phyloP scores from a whole-genome alignment of 2,888 invertebrate genomes.

The Lissocephala sabroskyi region DNA sequence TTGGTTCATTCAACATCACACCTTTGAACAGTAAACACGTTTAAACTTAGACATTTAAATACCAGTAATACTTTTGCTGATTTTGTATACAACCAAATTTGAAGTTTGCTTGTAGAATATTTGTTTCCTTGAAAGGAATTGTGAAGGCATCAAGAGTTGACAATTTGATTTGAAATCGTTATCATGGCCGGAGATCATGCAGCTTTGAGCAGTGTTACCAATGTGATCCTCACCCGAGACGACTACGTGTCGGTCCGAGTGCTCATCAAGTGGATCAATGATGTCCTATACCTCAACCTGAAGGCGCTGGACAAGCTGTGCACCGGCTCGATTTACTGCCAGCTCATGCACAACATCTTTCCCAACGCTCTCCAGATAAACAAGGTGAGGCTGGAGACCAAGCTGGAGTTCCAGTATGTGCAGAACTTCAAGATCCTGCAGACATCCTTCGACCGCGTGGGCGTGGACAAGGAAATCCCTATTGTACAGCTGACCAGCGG shows the following conservation, averaged over 20 bases:
- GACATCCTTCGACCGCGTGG: background rate
- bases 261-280: background rate
- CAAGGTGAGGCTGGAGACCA: background rate
- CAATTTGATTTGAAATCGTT: too few relatives aligned
- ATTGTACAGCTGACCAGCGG: background rate
- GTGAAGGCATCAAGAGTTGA: too few relatives aligned
- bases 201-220: too few relatives aligned
- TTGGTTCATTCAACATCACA: too few relatives aligned
- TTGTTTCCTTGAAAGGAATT: too few relatives aligned
- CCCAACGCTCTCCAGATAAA: background rate
- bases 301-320: background rate
- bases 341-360: background rate
- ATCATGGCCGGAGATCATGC: too few relatives aligned
- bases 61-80: too few relatives aligned
- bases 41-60: too few relatives aligned
- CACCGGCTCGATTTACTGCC: background rate
- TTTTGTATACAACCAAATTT: too few relatives aligned
- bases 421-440: slow-evolving; percentile 2
- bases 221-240: background rate
- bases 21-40: too few relatives aligned
- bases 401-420: background rate
- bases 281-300: background rate
- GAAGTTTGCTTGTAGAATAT: too few relatives aligned
- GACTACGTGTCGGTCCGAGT: background rate
- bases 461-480: background rate